Conservation (phyloP, 2,797 vertebrate species). For the Cottoperca gobio region DNA sequence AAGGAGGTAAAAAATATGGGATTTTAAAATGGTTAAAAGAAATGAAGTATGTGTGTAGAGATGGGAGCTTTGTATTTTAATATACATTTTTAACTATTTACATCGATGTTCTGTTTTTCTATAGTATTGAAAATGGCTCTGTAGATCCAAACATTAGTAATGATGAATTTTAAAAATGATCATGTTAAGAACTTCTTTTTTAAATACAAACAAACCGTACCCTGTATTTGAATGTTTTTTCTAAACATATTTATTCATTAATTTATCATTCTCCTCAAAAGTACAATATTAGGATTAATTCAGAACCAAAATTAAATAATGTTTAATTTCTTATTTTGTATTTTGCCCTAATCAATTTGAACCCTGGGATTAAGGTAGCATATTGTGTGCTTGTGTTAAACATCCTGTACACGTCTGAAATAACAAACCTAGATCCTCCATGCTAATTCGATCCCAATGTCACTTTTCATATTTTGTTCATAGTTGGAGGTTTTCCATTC, state of each 20-base stretch:
- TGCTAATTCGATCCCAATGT: neutral
- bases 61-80: neutral
- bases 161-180: neutral
- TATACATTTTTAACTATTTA: neutral
- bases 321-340: neutral
- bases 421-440: neutral
- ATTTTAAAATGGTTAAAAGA: conserved; percentile 8
- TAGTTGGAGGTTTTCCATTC: neutral
- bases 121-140: neutral
- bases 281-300: no score
- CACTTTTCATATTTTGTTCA: neutral
- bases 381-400: neutral
- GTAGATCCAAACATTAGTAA: neutral
- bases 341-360: neutral
- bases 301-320: neutral
- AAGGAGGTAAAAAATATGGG: neutral
- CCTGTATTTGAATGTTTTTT: neutral
- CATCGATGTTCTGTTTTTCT: neutral
- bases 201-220: neutral
- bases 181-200: neutral
- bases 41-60: neutral
- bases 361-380: neutral
- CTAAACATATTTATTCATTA: neutral
- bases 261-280: no score
- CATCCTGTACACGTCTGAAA: neutral